Evolutionary conservation across 2,113 vertebrate genomes (phyloP).

Genomic region (Scomber colias): DNA sequence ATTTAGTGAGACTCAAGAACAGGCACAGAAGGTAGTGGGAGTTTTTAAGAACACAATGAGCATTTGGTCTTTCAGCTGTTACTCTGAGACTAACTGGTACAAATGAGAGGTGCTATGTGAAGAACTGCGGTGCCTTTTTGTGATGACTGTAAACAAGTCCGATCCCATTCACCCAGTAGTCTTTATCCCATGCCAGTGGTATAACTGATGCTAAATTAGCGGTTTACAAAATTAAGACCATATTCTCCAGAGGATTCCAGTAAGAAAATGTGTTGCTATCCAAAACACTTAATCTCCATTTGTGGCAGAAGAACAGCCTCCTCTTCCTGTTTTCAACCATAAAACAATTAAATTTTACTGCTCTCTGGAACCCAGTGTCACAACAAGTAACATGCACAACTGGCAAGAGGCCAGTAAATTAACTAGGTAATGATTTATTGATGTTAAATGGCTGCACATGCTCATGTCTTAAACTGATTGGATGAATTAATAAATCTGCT

Average conservation of each 20-base stretch:
- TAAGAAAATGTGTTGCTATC: background rate
- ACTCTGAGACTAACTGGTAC: conserved; percentile 24
- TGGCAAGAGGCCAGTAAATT: conserved; percentile 25
- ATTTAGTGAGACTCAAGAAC: conserved; percentile 24
- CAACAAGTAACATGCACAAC: conserved; percentile 12
- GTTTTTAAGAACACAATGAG: conserved; percentile 46
- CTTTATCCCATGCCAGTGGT: background rate
- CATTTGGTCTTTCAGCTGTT: conserved; percentile 53
- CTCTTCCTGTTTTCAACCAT: conserved; percentile 43
- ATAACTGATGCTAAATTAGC: background rate
- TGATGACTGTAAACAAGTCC: conserved; percentile 18
- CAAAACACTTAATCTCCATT: conserved; percentile 4
- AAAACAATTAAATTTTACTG: conserved; percentile 40
- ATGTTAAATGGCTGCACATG: conserved; percentile 23
- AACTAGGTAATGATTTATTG: conserved; percentile 24
- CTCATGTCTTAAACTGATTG: conserved; percentile 15
- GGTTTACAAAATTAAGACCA: conserved; percentile 13
- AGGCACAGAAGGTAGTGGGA: conserved; percentile 61
- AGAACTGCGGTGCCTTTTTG: background rate
- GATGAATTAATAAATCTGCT: conserved; percentile 29
- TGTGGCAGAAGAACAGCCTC: background rate
- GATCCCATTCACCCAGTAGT: background rate
- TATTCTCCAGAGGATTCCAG: conserved; percentile 5
- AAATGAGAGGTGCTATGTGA: conserved; percentile 21
- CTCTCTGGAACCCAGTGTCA: background rate